Evolutionary conservation across 2,888 invertebrate genomes (phyloP).

Genomic region (Diadromus collaris): DNA sequence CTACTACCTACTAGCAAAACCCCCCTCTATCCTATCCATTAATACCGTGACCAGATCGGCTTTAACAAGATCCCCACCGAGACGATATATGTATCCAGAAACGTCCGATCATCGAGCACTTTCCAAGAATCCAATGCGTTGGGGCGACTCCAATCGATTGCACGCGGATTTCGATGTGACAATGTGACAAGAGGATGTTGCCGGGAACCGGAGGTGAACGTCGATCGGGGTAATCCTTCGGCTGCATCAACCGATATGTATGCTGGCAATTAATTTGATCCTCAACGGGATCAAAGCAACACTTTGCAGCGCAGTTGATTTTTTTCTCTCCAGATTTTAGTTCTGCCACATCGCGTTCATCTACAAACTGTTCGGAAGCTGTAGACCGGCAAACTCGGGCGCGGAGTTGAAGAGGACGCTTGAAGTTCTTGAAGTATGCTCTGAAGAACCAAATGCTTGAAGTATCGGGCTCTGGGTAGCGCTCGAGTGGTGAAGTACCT

Average conservation of each 20-base stretch:
- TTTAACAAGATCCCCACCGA: slow-evolving; percentile 58
- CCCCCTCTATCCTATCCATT: slow-evolving; percentile 38
- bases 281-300: too few species aligned
- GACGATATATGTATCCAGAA: slow-evolving; percentile 44
- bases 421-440: too few species aligned
- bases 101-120: slow-evolving; percentile 41
- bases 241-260: background rate
- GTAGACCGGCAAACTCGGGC: too few species aligned
- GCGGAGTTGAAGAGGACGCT: too few species aligned
- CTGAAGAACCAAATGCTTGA: too few species aligned
- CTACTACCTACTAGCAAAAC: slow-evolving; percentile 53
- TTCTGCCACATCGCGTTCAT: too few species aligned
- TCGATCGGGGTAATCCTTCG: background rate
- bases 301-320: too few species aligned
- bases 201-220: background rate
- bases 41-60: slow-evolving; percentile 53
- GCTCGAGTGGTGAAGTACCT: too few species aligned
- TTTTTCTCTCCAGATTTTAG: too few species aligned
- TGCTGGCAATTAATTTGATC: too few species aligned
- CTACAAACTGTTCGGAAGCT: too few species aligned
- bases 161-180: background rate
- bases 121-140: slow-evolving; percentile 29
- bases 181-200: background rate
- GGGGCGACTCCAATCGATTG: slow-evolving; percentile 6
- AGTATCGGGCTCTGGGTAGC: too few species aligned